Evolutionary conservation across 2,113 vertebrate genomes (phyloP).

Genomic region (Cercocebus atys): DNA sequence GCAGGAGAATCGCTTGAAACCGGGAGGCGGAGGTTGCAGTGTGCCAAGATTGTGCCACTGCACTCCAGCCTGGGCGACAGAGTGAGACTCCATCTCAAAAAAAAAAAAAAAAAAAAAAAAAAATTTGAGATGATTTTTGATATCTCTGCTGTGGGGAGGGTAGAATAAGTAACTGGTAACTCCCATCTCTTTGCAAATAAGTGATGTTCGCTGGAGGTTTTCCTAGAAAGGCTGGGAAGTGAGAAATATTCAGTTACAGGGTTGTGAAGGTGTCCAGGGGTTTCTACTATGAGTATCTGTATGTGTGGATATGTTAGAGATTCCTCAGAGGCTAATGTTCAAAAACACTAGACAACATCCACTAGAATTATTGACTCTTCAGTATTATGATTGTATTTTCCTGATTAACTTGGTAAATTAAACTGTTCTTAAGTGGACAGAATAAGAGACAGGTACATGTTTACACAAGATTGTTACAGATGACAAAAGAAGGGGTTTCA

Average conservation of each 20-base stretch:
- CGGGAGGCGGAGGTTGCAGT: no score
- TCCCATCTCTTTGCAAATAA: conserved; percentile 35
- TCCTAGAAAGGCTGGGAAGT: background rate
- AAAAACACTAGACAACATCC: conserved; percentile 50
- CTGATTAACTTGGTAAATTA: conserved; percentile 66
- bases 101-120: background rate
- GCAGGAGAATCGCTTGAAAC: no score
- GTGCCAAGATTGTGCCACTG: no score
- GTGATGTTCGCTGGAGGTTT: conserved; percentile 10
- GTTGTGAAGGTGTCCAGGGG: conserved; percentile 5
- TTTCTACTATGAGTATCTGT: background rate
- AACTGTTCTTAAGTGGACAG: conserved; percentile 40
- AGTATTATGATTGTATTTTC: conserved; percentile 39
- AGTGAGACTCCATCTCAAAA: no score
- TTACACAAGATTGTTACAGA: background rate
- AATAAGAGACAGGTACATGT: conserved; percentile 38
- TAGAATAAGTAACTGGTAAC: background rate
- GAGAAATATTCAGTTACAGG: background rate
- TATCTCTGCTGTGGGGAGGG: background rate
- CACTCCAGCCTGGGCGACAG: no score
- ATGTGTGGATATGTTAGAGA: conserved; percentile 19
- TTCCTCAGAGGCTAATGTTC: conserved; percentile 23
- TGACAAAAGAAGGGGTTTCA: background rate
- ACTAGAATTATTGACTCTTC: conserved; percentile 41
- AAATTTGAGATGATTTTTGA: background rate